Conservation (phyloP, 2,797 vertebrate genomes). For the Echeneis naucrates region DNA sequence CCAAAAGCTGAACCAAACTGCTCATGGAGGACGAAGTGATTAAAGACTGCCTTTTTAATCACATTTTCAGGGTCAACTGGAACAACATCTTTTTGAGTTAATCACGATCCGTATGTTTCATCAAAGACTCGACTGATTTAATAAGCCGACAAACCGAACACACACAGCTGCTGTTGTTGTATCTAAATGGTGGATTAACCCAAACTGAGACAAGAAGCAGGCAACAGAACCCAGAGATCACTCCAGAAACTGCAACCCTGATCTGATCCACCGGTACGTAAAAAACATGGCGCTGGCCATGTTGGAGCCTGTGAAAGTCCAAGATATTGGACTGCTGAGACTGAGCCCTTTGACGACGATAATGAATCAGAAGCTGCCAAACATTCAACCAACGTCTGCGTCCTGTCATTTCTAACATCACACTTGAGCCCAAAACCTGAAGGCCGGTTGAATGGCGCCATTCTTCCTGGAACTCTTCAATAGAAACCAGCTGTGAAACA, state of each 20-base stretch:
- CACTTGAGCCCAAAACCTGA: too few species aligned
- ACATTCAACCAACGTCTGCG: too few species aligned
- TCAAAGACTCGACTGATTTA: too few species aligned
- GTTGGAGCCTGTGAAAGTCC: not conserved
- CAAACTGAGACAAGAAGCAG: conserved; percentile 18
- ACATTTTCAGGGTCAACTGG: too few species aligned
- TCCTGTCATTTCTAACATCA: too few species aligned
- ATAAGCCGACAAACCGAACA: not conserved
- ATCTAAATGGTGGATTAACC: conserved; percentile 44
- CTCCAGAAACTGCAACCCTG: conserved; percentile 4
- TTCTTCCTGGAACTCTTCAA: not conserved
- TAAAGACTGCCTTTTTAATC: too few species aligned
- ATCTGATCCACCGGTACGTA: not conserved
- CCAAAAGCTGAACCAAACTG: too few species aligned
- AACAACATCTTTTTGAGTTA: not conserved
- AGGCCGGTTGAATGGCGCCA: not conserved
- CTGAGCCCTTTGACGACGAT: too few species aligned
- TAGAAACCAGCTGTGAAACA: not conserved
- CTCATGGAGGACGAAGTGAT: too few species aligned
- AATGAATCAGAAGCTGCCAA: too few species aligned
- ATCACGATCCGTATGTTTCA: not conserved
- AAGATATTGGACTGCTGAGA: too few species aligned
- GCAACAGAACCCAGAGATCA: conserved; percentile 6
- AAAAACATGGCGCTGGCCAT: not conserved
- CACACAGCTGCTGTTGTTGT: not conserved